Conservation (phyloP, 2,113 vertebrate species). For the Toxotes chatareus region DNA sequence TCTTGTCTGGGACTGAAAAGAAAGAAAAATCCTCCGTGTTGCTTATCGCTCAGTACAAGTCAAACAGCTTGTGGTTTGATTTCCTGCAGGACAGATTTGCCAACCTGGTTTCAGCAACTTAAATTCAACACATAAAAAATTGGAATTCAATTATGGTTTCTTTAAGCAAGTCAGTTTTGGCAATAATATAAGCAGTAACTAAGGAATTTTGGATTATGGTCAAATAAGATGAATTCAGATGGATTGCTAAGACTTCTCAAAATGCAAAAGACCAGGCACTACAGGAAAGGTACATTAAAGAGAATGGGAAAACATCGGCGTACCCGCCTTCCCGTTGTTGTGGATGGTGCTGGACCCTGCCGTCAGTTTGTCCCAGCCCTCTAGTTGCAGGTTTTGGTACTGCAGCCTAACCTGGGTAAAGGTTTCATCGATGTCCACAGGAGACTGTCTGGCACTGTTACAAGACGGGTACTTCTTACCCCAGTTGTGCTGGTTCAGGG, state of each 20-base stretch:
- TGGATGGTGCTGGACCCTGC: slow-evolving; percentile 88
- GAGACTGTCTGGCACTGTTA: slow-evolving; percentile 92
- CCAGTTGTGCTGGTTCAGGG: slow-evolving; percentile 93
- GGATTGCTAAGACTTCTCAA: too few species aligned
- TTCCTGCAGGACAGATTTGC: background rate
- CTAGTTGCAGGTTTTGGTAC: slow-evolving; percentile 92
- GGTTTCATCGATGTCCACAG: slow-evolving; percentile 95
- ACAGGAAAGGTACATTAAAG: background rate
- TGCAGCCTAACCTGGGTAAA: slow-evolving; percentile 93
- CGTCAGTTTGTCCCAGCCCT: slow-evolving; percentile 90
- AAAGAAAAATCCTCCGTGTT: background rate
- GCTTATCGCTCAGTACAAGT: background rate
- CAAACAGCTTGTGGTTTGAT: background rate
- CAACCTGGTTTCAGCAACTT: background rate
- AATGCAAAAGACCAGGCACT: background rate
- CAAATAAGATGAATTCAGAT: too few species aligned
- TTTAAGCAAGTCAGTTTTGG: too few species aligned
- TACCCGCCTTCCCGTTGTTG: slow-evolving; percentile 97
- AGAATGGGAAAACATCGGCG: background rate
- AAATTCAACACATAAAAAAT: too few species aligned
- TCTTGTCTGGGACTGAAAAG: background rate
- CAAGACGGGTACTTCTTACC: slow-evolving; percentile 92
- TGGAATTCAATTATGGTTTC: background rate
- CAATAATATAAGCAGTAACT: too few species aligned
- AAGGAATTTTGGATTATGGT: too few species aligned